A percentile compares a stretch with the other conserved stretches of the same genome.
Conservation (phyloP, 1,140 invertebrate genomes). For the Lerema accius region DNA sequence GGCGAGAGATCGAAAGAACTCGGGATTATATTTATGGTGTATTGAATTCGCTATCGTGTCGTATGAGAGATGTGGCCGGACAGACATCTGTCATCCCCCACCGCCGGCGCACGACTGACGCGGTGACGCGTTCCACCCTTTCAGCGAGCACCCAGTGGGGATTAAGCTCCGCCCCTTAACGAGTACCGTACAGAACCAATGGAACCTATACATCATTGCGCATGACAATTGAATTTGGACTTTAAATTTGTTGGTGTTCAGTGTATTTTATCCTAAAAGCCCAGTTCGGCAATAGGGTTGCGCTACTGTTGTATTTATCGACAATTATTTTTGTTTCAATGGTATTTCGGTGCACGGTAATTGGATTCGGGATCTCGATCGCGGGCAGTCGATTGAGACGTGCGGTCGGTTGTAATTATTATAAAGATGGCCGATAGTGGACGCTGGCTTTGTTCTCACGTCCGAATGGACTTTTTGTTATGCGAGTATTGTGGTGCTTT, state of each 20-base stretch:
- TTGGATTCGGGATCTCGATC: constrained; percentile 62
- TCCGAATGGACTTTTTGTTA: constrained; percentile 27
- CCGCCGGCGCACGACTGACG: constrained; percentile 59
- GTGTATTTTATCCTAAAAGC: too few relatives aligned
- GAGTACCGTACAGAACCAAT: constrained; percentile 33
- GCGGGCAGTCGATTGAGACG: constrained; percentile 66
- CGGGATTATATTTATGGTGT: constrained; percentile 66
- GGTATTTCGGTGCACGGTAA: constrained; percentile 72
- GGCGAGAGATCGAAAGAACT: constrained; percentile 27
- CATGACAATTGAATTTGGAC: constrained; percentile 39
- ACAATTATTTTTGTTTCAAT: constrained; percentile 67
- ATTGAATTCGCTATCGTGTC: constrained; percentile 72
- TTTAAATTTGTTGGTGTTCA: constrained; percentile 32
- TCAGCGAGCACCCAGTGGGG: constrained; percentile 41
- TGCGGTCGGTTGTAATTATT: constrained; percentile 75
- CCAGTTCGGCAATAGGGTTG: constrained; percentile 54
- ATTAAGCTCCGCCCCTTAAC: constrained; percentile 54
- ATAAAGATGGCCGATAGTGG: constrained; percentile 75
- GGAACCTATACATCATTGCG: constrained; percentile 31
- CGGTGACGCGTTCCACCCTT: constrained; percentile 57
- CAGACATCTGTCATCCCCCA: constrained; percentile 75
- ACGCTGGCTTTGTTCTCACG: constrained; percentile 55
- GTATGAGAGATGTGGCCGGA: constrained; percentile 65
- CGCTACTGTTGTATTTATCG: constrained; percentile 46
- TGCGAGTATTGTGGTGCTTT: constrained; percentile 16